A percentile compares a stretch with the other conserved stretches of the same genome.
These are phyloP conservation scores for Sterrhoptilus dennistouni DNA, from an alignment of 2,113 vertebrate genomes.

Conservation along the genomic window DNA sequence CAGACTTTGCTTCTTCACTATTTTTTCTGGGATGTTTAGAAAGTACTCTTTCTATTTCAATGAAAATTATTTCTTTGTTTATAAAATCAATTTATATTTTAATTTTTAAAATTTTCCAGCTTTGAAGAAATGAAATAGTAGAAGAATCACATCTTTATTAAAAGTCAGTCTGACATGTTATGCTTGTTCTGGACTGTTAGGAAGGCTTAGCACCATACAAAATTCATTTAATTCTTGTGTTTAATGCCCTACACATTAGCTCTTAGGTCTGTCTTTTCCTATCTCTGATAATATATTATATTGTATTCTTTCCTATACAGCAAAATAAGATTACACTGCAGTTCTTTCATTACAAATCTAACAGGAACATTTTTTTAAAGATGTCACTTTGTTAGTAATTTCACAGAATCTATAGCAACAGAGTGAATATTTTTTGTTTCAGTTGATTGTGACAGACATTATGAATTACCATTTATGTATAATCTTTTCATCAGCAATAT, in stretches of 20 bases:
- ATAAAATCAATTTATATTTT: not conserved
- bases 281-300: not conserved
- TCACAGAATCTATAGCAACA: not conserved
- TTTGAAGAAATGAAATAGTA: not conserved
- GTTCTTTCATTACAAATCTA: not conserved
- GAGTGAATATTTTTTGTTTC: not conserved
- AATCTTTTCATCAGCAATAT: not conserved
- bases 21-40: not conserved
- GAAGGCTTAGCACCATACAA: not conserved
- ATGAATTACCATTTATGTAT: not conserved
- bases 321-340: not conserved
- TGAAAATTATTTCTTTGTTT: not conserved
- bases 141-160: not conserved
- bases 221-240: not conserved
- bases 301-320: not conserved
- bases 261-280: not conserved
- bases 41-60: not conserved
- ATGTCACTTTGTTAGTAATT: not conserved
- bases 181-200: not conserved
- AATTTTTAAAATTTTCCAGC: not conserved
- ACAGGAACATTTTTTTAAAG: not conserved
- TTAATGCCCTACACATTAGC: not conserved
- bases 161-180: not conserved
- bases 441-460: not conserved
- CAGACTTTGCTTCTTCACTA: not conserved